A percentile compares a stretch with the other conserved stretches of the same genome.
phyloP scores from a whole-genome alignment of 2,888 invertebrate genomes.

The Junonia oenone region DNA sequence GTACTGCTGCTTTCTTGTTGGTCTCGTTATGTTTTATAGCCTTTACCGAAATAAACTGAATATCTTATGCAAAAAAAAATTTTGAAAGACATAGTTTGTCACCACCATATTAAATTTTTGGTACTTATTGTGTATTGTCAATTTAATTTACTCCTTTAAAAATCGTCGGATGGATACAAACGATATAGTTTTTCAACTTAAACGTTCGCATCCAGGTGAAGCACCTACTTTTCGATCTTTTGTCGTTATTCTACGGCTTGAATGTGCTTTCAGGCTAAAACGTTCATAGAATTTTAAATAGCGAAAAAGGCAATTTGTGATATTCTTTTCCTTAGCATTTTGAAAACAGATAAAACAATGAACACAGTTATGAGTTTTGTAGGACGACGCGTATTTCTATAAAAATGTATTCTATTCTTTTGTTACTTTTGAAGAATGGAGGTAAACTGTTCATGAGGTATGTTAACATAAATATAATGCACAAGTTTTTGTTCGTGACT shows the following conservation, averaged over 20 bases:
- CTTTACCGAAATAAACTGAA: too few relatives aligned
- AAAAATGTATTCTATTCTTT: neutral
- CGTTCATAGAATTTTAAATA: constrained; percentile 20
- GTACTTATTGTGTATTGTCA: neutral
- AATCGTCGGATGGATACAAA: neutral
- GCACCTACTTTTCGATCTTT: constrained; percentile 14
- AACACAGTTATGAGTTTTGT: neutral
- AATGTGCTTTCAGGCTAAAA: constrained; percentile 24
- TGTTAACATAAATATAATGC: too few relatives aligned
- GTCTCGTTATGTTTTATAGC: too few relatives aligned
- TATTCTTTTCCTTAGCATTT: constrained; percentile 6
- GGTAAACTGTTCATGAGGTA: too few relatives aligned
- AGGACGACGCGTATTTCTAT: too few relatives aligned
- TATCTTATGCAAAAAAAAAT: too few relatives aligned
- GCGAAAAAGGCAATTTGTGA: constrained; percentile 22
- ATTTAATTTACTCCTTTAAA: neutral
- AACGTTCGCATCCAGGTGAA: constrained; percentile 17
- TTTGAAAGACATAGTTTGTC: too few relatives aligned
- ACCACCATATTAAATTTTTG: too few relatives aligned
- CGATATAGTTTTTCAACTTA: constrained; percentile 3
- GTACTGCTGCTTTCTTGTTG: too few relatives aligned
- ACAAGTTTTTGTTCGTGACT: too few relatives aligned
- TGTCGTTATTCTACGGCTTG: constrained; percentile 10
- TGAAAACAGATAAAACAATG: constrained; percentile 6
- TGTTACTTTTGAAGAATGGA: neutral